Evolutionary conservation across 1,140 invertebrate species (phyloP), one percentile per base, ranked within the genome.

Genomic region (Mactra quadrangularis): DNA sequence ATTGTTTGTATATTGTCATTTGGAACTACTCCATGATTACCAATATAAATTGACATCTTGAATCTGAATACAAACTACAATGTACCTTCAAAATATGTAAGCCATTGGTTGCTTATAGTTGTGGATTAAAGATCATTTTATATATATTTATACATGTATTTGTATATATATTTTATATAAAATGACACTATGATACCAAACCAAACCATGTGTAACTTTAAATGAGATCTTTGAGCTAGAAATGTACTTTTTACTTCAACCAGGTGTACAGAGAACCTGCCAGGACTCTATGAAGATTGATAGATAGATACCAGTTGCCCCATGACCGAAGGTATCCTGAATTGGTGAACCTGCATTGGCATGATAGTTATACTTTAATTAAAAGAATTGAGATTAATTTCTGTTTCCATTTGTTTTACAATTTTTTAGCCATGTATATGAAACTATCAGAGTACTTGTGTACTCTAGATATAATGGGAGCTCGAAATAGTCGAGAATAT

Each of bases 401-500:
- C 6, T 9, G 25, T 27, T 9, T 55, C 6, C 7, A 55, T 9
- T 11, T 22, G 25, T 9, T 4, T 7, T n/a, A 27, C 19, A 9
- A 9, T n/a, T 55, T 27, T 55, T 27, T 47, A 68, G 64, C 22
- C 25, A 50, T 68, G 64, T 22, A 50, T 25, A 50, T 68, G 45
- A 47, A 47, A 13, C 52, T 78, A 59, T 68, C 76, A 25, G 35
- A 66, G 35, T 78, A 45, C 45, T 33, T 78, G 25, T 17, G 53
- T 19, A 29, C 25, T 2, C 31, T 81, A 22, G 66, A 81, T 50
- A 59, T 81, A 35, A 19, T 68, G 22, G 29, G 31, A 38, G 77
- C 77, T 4, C 52, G 55, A 38, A 70, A 60, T 35, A 81, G 77
- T 53, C 25, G 64, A 13, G 64, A 81, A 13, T 81, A 59, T 71